Evolutionary conservation across 2,888 invertebrate species (phyloP).

Genomic region (Malacosoma neustria): DNA sequence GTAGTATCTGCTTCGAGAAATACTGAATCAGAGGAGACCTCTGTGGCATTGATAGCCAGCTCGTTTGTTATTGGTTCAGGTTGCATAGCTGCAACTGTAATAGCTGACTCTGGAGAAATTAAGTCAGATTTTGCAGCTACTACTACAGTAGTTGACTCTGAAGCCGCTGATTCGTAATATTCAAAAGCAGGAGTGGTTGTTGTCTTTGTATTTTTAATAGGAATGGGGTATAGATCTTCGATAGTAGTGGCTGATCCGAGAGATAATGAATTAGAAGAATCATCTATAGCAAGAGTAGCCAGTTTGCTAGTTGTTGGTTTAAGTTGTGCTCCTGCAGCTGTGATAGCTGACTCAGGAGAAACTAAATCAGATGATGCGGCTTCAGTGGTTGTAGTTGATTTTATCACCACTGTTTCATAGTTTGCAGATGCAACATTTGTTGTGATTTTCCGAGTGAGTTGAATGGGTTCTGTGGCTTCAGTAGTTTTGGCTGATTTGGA

Average conservation of each 20-base stretch:
- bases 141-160: background rate
- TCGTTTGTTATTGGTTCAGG: no score
- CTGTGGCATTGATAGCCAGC: no score
- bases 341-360: background rate
- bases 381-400: background rate
- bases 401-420: background rate
- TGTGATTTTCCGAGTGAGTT: no score
- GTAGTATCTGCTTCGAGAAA: no score
- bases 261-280: background rate
- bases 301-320: background rate
- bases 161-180: no score
- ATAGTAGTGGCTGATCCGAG: background rate
- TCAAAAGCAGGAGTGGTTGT: background rate
- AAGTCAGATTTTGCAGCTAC: no score
- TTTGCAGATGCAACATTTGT: no score
- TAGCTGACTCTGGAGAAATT: no score
- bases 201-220: background rate
- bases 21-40: no score
- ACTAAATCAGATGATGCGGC: background rate
- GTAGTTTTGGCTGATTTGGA: no score
- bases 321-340: background rate
- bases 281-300: background rate
- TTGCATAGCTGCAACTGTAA: no score
- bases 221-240: background rate
- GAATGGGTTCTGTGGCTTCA: no score